A percentile compares a stretch with the other conserved stretches of the same genome.
These are phyloP conservation scores for Aegithalos caudatus DNA, from an alignment of 2,113 vertebrate genomes.

Conservation along the genomic window DNA sequence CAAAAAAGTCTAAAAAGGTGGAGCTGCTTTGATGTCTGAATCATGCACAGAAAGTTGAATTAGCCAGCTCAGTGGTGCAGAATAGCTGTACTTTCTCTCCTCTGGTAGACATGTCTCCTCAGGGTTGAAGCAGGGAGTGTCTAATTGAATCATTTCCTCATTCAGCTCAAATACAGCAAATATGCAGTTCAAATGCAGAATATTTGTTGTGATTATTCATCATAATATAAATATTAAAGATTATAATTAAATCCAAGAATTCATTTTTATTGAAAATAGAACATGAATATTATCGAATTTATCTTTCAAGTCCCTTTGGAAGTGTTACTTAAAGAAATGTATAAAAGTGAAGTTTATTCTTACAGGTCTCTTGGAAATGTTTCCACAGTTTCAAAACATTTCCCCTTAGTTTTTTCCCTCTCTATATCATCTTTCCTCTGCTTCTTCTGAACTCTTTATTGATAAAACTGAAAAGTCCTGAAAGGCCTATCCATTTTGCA, in stretches of 20 bases:
- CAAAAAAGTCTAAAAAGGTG: background rate
- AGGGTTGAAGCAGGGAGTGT: background rate
- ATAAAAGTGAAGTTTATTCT: background rate
- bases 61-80: conserved; percentile 10
- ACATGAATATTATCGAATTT: background rate
- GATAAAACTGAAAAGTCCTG: background rate
- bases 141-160: background rate
- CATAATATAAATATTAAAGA: background rate
- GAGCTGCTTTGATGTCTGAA: background rate
- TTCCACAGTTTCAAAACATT: background rate
- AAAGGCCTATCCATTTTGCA: background rate
- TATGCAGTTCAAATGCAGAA: too few relatives aligned
- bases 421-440: background rate
- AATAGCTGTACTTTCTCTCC: background rate
- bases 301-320: background rate
- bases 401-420: background rate
- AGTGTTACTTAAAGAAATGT: background rate
- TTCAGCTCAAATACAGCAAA: background rate
- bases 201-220: background rate
- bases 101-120: background rate
- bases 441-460: background rate
- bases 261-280: background rate
- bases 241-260: background rate
- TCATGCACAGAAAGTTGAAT: background rate
- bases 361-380: background rate